Evolutionary conservation across 2,797 vertebrate species (phyloP), one percentile per base, ranked within the genome.

Genomic region (Chiroxiphia lanceolata): DNA sequence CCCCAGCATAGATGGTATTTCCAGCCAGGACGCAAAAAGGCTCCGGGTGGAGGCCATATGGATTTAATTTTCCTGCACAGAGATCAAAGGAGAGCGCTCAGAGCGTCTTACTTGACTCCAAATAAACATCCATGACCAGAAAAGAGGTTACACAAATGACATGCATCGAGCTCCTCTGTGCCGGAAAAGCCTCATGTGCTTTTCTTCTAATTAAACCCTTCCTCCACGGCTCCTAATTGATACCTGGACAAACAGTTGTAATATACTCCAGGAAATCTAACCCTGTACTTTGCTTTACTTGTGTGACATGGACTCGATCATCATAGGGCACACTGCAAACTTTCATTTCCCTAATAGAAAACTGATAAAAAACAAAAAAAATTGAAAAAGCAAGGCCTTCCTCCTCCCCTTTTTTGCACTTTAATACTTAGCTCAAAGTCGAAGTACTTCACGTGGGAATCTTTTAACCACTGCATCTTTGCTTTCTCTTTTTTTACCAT

Each of bases 191-290:
- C 69, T 83, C 11, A 1, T 87, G 26, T 40, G 68, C 79, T 91
- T 74, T 34, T 77, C 90, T 95, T 87, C 87, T 95, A 94, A 95
- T 93, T 87, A 95, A 94, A 92, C 34, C n/a, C 71, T 92, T 91
- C 89, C 92, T 92, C 64, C 47, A 34, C 3, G 47, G 48, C 42
- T 87, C 67, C 83, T 92, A 92, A 90, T 60, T 89, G 86, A 90
- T 92, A 91, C 70, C 75, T 84, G 88, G 67, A 54, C 80, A 79
- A 92, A 89, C 59, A 94, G 87, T 44, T 92, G 71, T 56, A 89
- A 92, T 33, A 76, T 2, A 31, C 51, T 26, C 33, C 82, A 89
- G 75, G 91, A 94, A 95, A 87, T 27, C 68, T 14, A 91, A 85
- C 48, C 56, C 64, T 60, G 56, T 48, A 36, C 83, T 89, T 89